A percentile compares a stretch with the other conserved stretches of the same genome.
Evolutionary conservation across 2,888 invertebrate species (phyloP).

Genomic region (Lasioglossum figueresi): DNA sequence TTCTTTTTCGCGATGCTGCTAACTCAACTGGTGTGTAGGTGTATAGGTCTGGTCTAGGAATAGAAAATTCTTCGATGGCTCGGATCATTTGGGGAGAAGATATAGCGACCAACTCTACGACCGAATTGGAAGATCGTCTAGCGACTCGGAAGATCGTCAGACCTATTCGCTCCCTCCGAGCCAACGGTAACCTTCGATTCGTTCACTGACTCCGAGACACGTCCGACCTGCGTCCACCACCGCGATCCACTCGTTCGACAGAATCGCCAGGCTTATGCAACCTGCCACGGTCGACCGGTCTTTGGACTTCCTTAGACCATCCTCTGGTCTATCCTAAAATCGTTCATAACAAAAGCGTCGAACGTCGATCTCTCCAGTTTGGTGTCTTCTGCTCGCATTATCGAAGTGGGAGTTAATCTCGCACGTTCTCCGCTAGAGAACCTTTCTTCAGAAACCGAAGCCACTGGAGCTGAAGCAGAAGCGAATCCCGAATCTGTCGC

Average conservation of each 20-base stretch:
- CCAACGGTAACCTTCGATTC: slow-evolving; percentile 58
- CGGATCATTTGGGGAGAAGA: not conserved
- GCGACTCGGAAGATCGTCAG: slow-evolving; percentile 44
- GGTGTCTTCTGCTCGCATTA: not conserved
- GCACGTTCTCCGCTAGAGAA: not conserved
- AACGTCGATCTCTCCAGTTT: too few relatives aligned
- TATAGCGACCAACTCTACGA: not conserved
- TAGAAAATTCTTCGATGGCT: not conserved
- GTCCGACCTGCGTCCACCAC: slow-evolving; percentile 15
- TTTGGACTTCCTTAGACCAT: not conserved
- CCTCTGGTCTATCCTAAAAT: not conserved
- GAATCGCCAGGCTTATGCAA: slow-evolving; percentile 25
- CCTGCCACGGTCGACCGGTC: not conserved
- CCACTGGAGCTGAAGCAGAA: not conserved
- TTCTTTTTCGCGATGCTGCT: not conserved
- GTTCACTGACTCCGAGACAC: slow-evolving; percentile 61
- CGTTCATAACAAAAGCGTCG: too few relatives aligned
- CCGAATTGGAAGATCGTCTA: slow-evolving; percentile 17
- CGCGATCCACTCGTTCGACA: slow-evolving; percentile 4
- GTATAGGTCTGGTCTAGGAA: not conserved
- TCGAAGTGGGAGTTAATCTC: not conserved
- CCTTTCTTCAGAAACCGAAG: not conserved
- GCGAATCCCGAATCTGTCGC: not conserved
- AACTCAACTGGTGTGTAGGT: slow-evolving; percentile 11
- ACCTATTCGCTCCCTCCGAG: slow-evolving; percentile 15